Evolutionary conservation across 2,113 vertebrate species (phyloP), one percentile per base, ranked within the genome.

Genomic region (Cnemophilus loriae): DNA sequence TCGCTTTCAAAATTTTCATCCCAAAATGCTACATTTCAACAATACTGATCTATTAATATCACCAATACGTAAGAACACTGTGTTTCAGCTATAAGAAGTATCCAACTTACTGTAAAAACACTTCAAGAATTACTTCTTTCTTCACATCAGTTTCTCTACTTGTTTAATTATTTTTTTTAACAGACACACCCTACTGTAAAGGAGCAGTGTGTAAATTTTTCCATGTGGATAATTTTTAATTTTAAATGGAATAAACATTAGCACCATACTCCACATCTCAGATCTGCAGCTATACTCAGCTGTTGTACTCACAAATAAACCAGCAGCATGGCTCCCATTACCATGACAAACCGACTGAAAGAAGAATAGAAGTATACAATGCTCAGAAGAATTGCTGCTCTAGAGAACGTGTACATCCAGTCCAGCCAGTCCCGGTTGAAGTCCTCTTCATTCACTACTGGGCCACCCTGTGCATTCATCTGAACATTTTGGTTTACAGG

Each of bases 351-450:
- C 33, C 99, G 99, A 90, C 99, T 99, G 63, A 99, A 99, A 27
- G 99, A 99, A 14, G 99, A 99, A 95, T 99, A 99, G 97, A 99
- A 99, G 97, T 99, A 99, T 28, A 99, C 98, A 57, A 99, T 99
- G 98, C 99, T 99, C 64, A 99, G 98, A 50, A 99, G 98, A 70
- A 99, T 98, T 6, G 98, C 98, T 13, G 98, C 99, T 5, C 99
- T 98, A 1, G 99, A 99, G 92, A 99, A 98, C 0, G 98, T 99
- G 96, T 99, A 99, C 97, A 99, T 97, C 99, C 99, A 99, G 98
- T 99, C 99, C 71, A 99, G 98, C 99, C 99, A 99, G 96, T 99
- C 99, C 5, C 98, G 98, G 94, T 99, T 99, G 96, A 99, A 98
- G 95, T 99, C 99, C 16, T 99, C 99, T 7, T 99, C 99, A 4